phyloP scores from a whole-genome alignment of 2,888 invertebrate species.

The Eristalis pertinax region DNA sequence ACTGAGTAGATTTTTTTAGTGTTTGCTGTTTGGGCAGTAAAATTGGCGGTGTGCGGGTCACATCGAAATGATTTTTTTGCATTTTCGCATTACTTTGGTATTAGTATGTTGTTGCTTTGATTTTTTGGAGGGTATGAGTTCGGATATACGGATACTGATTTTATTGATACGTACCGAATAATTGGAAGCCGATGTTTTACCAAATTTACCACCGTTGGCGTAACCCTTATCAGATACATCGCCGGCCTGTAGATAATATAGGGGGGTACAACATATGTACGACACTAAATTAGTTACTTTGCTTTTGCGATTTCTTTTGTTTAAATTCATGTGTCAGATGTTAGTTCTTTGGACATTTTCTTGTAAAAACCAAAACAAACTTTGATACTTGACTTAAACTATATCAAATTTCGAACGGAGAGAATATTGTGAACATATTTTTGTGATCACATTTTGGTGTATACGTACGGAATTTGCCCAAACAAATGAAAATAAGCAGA shows the following conservation, averaged over 20 bases:
- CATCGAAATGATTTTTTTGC: constrained; percentile 51
- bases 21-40: not conserved
- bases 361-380: constrained; percentile 1
- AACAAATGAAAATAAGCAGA: too few species aligned
- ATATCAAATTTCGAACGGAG: constrained; percentile 1
- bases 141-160: constrained; percentile 78
- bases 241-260: constrained; percentile 81
- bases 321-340: not conserved
- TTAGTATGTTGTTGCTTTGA: constrained; percentile 40
- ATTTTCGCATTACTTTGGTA: constrained; percentile 39
- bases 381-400: constrained; percentile 29
- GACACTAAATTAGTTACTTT: constrained; percentile 73
- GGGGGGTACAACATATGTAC: constrained; percentile 75
- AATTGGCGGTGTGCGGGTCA: not conserved
- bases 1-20: not conserved
- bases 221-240: constrained; percentile 78
- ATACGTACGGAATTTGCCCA: too few species aligned
- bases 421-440: not conserved
- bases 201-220: constrained; percentile 80
- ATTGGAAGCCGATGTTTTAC: constrained; percentile 81
- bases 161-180: constrained; percentile 82
- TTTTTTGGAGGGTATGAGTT: constrained; percentile 46
- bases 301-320: constrained; percentile 40
- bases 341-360: constrained; percentile 30
- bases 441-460: not conserved